Percentiles rank a stretch among this genome's conserved stretches.
These are phyloP conservation scores for Mantis religiosa DNA, from an alignment of 2,888 invertebrate species.

Conservation along the genomic window DNA sequence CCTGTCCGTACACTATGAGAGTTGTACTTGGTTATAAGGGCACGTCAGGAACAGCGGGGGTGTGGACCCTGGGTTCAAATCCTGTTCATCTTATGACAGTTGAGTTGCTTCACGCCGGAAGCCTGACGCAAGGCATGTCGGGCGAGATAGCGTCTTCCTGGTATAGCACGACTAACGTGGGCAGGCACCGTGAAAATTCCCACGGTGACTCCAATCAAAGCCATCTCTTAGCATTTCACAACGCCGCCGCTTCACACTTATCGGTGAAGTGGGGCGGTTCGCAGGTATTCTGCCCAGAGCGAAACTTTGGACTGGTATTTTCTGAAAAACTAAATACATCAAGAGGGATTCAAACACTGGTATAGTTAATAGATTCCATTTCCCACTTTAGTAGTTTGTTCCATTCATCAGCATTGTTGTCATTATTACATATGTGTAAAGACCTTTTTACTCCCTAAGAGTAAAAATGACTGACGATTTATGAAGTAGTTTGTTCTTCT, in stretches of 20 bases:
- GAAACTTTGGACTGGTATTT: not conserved
- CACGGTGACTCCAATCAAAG: not conserved
- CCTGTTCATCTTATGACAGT: not conserved
- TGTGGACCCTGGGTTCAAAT: not conserved
- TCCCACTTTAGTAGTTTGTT: too few relatives aligned
- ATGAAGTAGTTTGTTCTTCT: too few relatives aligned
- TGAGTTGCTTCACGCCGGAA: not conserved
- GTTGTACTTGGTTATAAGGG: not conserved
- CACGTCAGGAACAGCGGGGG: not conserved
- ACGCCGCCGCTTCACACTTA: not conserved
- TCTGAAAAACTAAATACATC: too few relatives aligned
- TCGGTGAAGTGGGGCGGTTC: too few relatives aligned
- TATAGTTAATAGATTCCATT: too few relatives aligned
- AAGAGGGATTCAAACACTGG: too few relatives aligned
- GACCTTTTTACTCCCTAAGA: too few relatives aligned
- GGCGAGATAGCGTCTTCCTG: not conserved
- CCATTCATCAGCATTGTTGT: too few relatives aligned
- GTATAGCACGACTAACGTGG: not conserved
- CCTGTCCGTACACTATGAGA: not conserved
- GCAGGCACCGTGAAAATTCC: not conserved
- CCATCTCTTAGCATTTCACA: not conserved
- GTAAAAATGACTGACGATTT: too few relatives aligned
- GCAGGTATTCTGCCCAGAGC: not conserved
- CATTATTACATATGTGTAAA: too few relatives aligned
- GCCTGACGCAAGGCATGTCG: not conserved